Conservation (phyloP, 2,797 vertebrate species). For the Phrynocephalus guinanensis region DNA sequence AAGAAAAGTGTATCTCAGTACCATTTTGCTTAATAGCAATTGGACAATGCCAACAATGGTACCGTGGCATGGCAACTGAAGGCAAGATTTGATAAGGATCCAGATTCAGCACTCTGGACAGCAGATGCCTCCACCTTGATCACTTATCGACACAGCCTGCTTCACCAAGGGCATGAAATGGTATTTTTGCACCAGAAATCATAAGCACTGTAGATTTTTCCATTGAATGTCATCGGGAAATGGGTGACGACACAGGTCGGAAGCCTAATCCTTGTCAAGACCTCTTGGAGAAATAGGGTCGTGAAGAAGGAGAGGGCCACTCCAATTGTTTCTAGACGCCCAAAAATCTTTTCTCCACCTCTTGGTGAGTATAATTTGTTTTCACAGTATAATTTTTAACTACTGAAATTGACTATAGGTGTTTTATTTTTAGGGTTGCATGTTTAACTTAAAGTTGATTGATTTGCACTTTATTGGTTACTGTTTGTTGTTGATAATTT, state of each 20-base stretch:
- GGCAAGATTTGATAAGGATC: neutral
- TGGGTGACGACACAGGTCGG: neutral
- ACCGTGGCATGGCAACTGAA: neutral
- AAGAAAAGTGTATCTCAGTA: too few relatives aligned
- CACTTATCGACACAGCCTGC: neutral
- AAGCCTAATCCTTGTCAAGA: neutral
- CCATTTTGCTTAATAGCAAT: too few relatives aligned
- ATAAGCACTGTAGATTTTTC: neutral
- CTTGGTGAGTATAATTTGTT: too few relatives aligned
- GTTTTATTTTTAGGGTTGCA: too few relatives aligned
- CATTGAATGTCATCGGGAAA: neutral
- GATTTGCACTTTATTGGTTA: too few relatives aligned
- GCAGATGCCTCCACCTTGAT: neutral
- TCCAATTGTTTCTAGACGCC: neutral
- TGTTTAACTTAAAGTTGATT: too few relatives aligned
- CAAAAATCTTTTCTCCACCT: too few relatives aligned
- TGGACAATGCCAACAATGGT: neutral
- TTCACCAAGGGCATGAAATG: neutral
- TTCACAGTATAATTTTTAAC: too few relatives aligned
- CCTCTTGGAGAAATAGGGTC: neutral
- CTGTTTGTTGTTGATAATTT: too few relatives aligned
- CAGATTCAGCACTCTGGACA: neutral
- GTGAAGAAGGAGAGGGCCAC: neutral
- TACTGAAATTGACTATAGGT: neutral
- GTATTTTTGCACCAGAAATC: neutral